These are phyloP conservation scores for Tanytarsus gracilentus DNA, from an alignment of 2,888 invertebrate species.

Conservation along the genomic window DNA sequence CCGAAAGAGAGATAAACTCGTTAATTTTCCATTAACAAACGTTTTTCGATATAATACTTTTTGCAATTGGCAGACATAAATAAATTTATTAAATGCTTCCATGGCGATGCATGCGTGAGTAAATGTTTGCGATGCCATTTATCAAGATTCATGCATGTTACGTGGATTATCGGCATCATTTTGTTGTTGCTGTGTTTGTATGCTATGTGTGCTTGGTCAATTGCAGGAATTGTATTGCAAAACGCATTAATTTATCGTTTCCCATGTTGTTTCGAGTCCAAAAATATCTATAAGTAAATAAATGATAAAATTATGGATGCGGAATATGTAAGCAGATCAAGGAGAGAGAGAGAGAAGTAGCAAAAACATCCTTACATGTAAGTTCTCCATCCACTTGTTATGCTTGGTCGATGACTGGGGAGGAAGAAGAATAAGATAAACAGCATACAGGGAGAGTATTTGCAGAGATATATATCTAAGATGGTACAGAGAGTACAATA, in stretches of 20 bases:
- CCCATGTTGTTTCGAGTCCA: background rate
- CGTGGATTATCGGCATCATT: constrained; percentile 13
- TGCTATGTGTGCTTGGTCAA: constrained; percentile 11
- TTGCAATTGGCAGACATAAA: constrained; percentile 19
- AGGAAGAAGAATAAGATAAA: background rate
- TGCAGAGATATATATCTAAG: background rate
- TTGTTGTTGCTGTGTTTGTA: background rate
- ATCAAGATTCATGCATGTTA: constrained; percentile 22
- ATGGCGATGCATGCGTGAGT: constrained; percentile 9
- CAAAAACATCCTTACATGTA: background rate
- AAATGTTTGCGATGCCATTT: constrained; percentile 16
- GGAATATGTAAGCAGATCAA: constrained; percentile 20
- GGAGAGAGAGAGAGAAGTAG: background rate
- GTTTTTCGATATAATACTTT: no score
- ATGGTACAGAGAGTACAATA: constrained; percentile 20
- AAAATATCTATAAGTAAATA: constrained; percentile 1
- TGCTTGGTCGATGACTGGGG: background rate
- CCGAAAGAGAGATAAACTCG: no score
- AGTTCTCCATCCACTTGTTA: background rate
- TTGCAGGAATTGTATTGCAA: constrained; percentile 24
- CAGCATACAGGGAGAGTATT: no score
- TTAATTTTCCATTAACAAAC: no score
- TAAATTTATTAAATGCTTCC: constrained; percentile 25
- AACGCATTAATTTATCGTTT: constrained; percentile 10
- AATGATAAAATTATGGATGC: constrained; percentile 18